phyloP scores from a whole-genome alignment of 2,888 invertebrate genomes.

The Lacanobia wlatinum region DNA sequence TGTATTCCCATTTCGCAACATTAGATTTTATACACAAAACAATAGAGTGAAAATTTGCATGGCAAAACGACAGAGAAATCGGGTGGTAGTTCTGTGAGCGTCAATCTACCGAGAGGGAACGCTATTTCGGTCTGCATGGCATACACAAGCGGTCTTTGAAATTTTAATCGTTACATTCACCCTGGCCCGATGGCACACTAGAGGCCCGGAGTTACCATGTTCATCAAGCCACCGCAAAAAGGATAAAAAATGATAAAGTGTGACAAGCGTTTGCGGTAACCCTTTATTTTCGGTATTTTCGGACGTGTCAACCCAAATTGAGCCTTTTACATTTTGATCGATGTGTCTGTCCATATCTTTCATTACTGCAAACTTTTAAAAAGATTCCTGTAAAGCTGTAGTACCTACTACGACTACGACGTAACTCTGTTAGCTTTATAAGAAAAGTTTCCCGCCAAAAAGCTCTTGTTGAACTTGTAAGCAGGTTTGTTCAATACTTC shows the following conservation, averaged over 20 bases:
- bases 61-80: conserved; percentile 66
- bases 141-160: conserved; percentile 88
- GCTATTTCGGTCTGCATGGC: conserved; percentile 87
- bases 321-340: conserved; percentile 56
- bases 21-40: conserved; percentile 65
- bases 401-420: background rate
- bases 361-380: conserved; percentile 20
- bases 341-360: conserved; percentile 38
- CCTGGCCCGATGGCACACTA: conserved; percentile 85
- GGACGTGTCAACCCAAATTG: conserved; percentile 55
- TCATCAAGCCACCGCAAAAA: conserved; percentile 74
- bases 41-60: conserved; percentile 78
- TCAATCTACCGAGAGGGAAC: conserved; percentile 84
- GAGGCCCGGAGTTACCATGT: conserved; percentile 79
- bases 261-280: conserved; percentile 47
- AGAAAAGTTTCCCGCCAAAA: conserved; percentile 47
- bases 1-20: conserved; percentile 58
- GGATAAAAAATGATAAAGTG: conserved; percentile 70
- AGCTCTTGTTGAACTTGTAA: conserved; percentile 51
- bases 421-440: conserved; percentile 29
- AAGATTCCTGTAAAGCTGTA: conserved; percentile 19
- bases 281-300: conserved; percentile 59
- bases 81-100: conserved; percentile 77
- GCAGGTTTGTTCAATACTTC: conserved; percentile 54
- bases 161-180: conserved; percentile 90